Percentiles rank a stretch among this genome's conserved stretches.
Evolutionary conservation across 2,113 vertebrate species (phyloP).

Genomic region (Ctenomys sociabilis): DNA sequence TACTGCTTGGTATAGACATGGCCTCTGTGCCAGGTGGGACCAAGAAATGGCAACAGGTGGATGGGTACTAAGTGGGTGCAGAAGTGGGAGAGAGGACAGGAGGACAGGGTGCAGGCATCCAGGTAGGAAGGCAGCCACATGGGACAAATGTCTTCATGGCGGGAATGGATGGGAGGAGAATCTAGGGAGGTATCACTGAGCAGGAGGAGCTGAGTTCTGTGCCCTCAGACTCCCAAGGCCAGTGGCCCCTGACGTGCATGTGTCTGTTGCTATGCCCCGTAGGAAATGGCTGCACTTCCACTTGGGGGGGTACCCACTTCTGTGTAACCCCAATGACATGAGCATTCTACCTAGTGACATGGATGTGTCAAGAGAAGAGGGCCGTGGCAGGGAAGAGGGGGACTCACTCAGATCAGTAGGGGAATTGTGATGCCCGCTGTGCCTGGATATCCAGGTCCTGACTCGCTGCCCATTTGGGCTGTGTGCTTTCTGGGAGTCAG

Average conservation of each 20-base stretch:
- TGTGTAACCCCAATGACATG: background rate
- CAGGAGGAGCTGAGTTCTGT: background rate
- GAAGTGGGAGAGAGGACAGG: conserved; percentile 35
- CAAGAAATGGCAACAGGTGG: background rate
- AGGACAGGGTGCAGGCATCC: conserved; percentile 49
- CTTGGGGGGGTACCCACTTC: background rate
- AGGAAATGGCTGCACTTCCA: background rate
- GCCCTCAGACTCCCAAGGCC: background rate
- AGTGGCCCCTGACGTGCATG: background rate
- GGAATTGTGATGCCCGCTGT: background rate
- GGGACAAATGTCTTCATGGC: conserved; percentile 63
- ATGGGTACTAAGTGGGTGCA: background rate
- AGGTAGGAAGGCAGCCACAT: conserved; percentile 61
- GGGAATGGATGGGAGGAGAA: conserved; percentile 62
- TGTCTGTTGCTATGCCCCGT: background rate
- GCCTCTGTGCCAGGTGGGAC: background rate
- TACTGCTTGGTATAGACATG: background rate
- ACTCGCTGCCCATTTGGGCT: background rate
- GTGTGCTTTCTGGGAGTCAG: background rate
- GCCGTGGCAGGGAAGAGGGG: background rate
- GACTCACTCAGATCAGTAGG: background rate
- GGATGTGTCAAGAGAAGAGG: background rate
- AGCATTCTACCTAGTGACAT: background rate
- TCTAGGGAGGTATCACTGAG: background rate
- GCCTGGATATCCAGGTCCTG: background rate